Evolutionary conservation across 1,140 invertebrate species (phyloP), one percentile per base, ranked within the genome.

Genomic region (Bombus fervidus): DNA sequence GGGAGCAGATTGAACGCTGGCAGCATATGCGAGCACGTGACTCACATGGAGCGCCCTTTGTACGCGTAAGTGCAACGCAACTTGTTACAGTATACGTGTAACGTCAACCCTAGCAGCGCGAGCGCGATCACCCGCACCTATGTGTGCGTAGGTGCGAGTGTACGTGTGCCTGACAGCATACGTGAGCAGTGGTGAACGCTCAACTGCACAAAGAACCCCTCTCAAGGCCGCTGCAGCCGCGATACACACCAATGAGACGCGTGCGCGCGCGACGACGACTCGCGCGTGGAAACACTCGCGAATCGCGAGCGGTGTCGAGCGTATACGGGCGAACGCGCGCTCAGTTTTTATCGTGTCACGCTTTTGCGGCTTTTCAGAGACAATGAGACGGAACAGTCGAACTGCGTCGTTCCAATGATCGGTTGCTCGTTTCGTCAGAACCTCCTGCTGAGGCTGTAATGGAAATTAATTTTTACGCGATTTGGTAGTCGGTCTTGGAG

Each of bases 191-290:
- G 92, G 88, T 91, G 90, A 93, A 91, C 90, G 92, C 92, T 93
- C 91, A 91, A 91, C 92, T 89, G 94, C 94, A 95, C 94, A 95
- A 95, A 95, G 94, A 95, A 93, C 92, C 94, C 87, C 92, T 92
- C 92, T 94, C 94, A 95, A 95, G 94, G 94, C 93, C 94, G 91
- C 76, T 62, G 86, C 87, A 92, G 89, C 86, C 90, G 90, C 92
- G 92, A 86, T 88, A 37, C 78, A 82, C 83, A 89, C 69, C 85
- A 62, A 62, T 64, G 43, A 80, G 83, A 83, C 78, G 85, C 87
- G 81, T 86, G 87, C 87, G 85, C 83, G 89, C 84, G 77, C 89
- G 82, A 47, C 22, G 3, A 9, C 66, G 18, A 68, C n/a, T 31
- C 37, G 37, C 68, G 10, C 25, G 18, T 28, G 25, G 37, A 71